Percentiles rank a stretch among this genome's conserved stretches.
These are phyloP conservation scores for Cynaeus angustus DNA, from an alignment of 2,888 invertebrate species.

Conservation along the genomic window DNA sequence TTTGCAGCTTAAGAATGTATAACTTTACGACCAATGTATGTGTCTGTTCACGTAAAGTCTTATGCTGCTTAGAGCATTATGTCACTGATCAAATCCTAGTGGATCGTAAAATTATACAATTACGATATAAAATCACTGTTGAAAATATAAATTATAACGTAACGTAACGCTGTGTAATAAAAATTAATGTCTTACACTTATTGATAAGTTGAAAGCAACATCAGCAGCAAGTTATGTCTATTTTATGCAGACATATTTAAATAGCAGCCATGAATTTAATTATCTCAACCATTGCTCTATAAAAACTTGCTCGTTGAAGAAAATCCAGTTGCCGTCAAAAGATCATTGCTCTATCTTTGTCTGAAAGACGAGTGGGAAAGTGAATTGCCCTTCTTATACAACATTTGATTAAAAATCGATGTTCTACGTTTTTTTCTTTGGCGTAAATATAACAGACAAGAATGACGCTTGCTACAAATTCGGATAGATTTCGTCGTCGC, in stretches of 20 bases:
- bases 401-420: no score
- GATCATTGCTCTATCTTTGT: not conserved
- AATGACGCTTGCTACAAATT: not conserved
- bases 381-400: no score
- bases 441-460: no score
- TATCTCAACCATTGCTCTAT: not conserved
- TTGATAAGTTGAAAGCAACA: slow-evolving; percentile 6
- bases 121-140: not conserved
- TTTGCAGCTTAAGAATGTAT: no score
- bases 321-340: not conserved
- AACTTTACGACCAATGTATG: no score
- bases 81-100: not conserved
- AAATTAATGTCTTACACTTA: slow-evolving; percentile 7
- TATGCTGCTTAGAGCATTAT: not conserved
- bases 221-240: slow-evolving; percentile 6
- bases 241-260: slow-evolving; percentile 8
- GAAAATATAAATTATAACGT: slow-evolving; percentile 12
- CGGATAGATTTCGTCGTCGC: not conserved
- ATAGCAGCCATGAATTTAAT: slow-evolving; percentile 7
- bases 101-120: not conserved
- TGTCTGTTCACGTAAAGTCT: no score
- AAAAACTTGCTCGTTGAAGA: not conserved
- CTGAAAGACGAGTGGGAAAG: not conserved
- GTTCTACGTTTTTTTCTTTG: no score
- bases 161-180: not conserved